phyloP scores from a whole-genome alignment of 2,797 vertebrate genomes.

The Enteromius mattozi region DNA sequence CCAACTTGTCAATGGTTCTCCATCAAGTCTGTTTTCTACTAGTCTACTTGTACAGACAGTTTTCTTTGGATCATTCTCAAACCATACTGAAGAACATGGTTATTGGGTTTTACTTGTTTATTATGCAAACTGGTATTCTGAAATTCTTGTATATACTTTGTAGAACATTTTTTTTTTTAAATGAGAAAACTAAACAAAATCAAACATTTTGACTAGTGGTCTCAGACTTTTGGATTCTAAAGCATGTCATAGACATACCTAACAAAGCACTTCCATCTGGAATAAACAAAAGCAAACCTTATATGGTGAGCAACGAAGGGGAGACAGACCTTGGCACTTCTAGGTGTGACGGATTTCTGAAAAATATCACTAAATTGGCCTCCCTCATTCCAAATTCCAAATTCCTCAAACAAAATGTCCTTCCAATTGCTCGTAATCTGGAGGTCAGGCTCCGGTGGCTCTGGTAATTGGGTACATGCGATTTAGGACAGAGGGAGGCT shows the following conservation, averaged over 20 bases:
- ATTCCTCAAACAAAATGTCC: conserved; percentile 30
- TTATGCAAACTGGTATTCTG: background rate
- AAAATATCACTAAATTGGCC: conserved; percentile 45
- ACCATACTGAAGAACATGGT: background rate
- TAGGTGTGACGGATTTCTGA: conserved; percentile 33
- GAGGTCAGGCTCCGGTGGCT: conserved; percentile 55
- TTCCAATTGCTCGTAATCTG: conserved; percentile 51
- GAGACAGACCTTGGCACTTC: background rate
- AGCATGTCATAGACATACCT: background rate
- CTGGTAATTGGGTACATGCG: conserved; percentile 57
- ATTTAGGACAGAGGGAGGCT: conserved; percentile 43
- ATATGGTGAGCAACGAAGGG: background rate
- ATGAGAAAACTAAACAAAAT: conserved; percentile 13
- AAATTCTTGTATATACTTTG: background rate
- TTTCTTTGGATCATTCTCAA: background rate
- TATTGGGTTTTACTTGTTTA: background rate
- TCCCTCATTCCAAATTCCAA: conserved; percentile 43
- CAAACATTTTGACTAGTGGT: conserved; percentile 30
- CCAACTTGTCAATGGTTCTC: conserved; percentile 24
- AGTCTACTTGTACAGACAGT: background rate
- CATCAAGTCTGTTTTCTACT: conserved; percentile 25
- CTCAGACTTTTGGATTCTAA: background rate
- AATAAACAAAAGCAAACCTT: background rate
- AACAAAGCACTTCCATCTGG: background rate
- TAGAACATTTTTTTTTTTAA: background rate